Evolutionary conservation across 1,140 invertebrate species (phyloP).

Genomic region (Bombus pyrosoma): DNA sequence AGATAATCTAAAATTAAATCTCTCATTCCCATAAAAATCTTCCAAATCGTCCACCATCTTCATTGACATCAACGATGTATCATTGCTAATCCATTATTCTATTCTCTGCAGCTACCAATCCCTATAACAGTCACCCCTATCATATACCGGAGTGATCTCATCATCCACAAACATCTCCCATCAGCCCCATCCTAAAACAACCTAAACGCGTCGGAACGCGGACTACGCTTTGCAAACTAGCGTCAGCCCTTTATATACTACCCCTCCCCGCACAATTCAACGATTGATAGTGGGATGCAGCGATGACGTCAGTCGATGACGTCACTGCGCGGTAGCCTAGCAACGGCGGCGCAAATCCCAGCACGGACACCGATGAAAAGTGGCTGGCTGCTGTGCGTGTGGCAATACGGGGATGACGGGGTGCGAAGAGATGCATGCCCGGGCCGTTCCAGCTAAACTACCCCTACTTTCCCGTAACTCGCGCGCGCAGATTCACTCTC

Average conservation of each 20-base stretch:
- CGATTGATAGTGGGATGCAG: conserved; percentile 38
- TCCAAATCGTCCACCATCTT: background rate
- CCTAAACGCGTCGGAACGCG: conserved; percentile 2
- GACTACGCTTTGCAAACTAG: background rate
- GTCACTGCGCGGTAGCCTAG: conserved; percentile 66
- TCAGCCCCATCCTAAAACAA: background rate
- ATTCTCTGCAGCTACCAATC: background rate
- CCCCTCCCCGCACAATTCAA: background rate
- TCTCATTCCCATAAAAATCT: background rate
- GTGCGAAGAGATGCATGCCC: conserved; percentile 61
- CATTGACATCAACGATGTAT: background rate
- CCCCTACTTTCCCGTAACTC: conserved; percentile 50
- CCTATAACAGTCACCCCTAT: background rate
- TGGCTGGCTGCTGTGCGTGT: conserved; percentile 47
- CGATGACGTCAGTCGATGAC: conserved; percentile 69
- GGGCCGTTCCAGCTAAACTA: conserved; percentile 70
- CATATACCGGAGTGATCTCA: background rate
- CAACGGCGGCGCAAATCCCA: conserved; percentile 72
- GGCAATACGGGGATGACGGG: conserved; percentile 12
- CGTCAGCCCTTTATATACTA: conserved; percentile 22
- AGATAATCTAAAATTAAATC: background rate
- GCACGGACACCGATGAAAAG: conserved; percentile 58
- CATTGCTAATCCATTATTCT: background rate
- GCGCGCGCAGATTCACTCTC: conserved; percentile 31
- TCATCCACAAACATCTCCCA: background rate